These are phyloP conservation scores for Neoarius graeffei DNA, from an alignment of 2,113 vertebrate genomes.

Conservation along the genomic window DNA sequence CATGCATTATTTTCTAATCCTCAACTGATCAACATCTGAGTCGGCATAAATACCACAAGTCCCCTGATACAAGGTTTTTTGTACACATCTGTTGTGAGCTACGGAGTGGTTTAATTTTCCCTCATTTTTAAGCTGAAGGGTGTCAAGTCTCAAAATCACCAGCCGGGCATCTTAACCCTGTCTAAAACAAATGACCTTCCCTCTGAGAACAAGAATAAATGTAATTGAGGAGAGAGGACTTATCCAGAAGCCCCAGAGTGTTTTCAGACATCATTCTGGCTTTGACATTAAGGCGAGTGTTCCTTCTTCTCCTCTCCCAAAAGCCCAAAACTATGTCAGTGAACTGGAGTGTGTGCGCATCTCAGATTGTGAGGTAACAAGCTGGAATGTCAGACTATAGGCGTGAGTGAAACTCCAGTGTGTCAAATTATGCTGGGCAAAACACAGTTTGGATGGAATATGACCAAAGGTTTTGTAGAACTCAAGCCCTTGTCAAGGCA, in stretches of 20 bases:
- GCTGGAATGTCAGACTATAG: constrained; percentile 21
- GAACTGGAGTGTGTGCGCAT: constrained; percentile 37
- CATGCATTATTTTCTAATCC: neutral
- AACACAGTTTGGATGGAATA: constrained; percentile 17
- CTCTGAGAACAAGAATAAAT: constrained; percentile 44
- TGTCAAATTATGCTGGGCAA: constrained; percentile 44
- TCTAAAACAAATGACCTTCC: constrained; percentile 44
- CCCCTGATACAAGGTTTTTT: constrained; percentile 11
- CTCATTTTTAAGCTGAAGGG: constrained; percentile 22
- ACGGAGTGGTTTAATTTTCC: constrained; percentile 27
- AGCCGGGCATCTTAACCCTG: constrained; percentile 40
- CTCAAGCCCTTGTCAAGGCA: neutral
- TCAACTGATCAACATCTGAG: constrained; percentile 9
- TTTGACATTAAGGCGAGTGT: constrained; percentile 35
- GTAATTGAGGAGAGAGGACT: constrained; percentile 52
- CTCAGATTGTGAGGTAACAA: constrained; percentile 45
- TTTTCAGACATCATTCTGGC: constrained; percentile 34
- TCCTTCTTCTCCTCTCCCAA: constrained; percentile 44
- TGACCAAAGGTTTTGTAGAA: neutral
- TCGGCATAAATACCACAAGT: neutral
- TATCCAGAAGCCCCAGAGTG: constrained; percentile 33
- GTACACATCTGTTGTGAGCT: constrained; percentile 30
- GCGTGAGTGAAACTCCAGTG: constrained; percentile 16
- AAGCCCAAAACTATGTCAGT: constrained; percentile 43
- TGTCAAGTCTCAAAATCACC: constrained; percentile 26